Conservation (phyloP, 2,888 invertebrate genomes). For the Chrysolina oricalcia region DNA sequence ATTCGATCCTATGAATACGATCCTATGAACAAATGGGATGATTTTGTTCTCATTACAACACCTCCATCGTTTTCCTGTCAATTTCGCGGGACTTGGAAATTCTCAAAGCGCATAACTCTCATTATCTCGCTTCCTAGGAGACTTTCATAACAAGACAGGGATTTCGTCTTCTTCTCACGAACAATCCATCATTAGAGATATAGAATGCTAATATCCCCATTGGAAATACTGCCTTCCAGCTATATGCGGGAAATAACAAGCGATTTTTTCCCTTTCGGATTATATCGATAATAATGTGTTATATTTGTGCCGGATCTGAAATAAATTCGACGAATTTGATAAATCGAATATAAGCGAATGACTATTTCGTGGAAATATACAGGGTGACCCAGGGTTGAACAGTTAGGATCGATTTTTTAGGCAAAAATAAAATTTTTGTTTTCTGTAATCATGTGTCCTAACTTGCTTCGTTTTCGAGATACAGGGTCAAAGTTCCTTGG, state of each 20-base stretch:
- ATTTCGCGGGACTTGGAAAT: slow-evolving; percentile 22
- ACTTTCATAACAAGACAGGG: slow-evolving; percentile 42
- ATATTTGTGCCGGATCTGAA: slow-evolving; percentile 17
- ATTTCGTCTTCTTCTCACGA: slow-evolving; percentile 64
- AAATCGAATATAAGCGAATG: background rate
- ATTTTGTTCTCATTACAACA: background rate
- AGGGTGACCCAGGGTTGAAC: no score
- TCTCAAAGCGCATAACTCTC: slow-evolving; percentile 38
- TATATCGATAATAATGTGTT: slow-evolving; percentile 31
- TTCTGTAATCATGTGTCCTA: no score
- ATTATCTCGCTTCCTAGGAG: slow-evolving; percentile 41
- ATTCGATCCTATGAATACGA: background rate
- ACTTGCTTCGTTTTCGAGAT: no score
- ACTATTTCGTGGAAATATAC: no score
- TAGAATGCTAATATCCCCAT: slow-evolving; percentile 66
- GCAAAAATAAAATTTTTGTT: no score
- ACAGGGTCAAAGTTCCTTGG: no score
- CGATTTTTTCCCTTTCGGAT: slow-evolving; percentile 13
- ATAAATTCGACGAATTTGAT: slow-evolving; percentile 11
- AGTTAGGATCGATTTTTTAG: no score
- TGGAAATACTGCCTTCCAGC: slow-evolving; percentile 57
- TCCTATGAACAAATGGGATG: background rate
- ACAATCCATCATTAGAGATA: slow-evolving; percentile 66
- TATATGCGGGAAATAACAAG: slow-evolving; percentile 31
- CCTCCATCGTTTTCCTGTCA: slow-evolving; percentile 6